Base-by-base conservation (phyloP, 2,888 invertebrate genomes). In the Xanthia icteritia region DNA sequence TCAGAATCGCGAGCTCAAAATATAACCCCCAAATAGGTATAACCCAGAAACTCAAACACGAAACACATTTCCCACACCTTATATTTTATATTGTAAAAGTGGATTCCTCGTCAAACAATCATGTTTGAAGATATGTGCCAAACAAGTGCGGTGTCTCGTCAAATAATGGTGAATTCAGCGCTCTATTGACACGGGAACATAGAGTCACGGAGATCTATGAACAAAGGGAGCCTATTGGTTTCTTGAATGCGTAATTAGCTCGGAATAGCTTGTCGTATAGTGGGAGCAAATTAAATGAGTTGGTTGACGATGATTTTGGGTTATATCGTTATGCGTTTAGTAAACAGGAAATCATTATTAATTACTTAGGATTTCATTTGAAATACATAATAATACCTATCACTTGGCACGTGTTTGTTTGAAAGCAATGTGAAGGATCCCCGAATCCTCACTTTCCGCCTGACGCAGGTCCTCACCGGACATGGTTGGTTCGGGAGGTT, bases 71-170 rank as follows among this genome's bases (percentile, higher is more conserved):
- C 8, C 5, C 69, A 60, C 82, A 82, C 78, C 73, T 78, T 65
- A 51, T 81, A 81, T 79, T 64, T 71, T 48, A 66, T 63, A 79
- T 67, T 72, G 73, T 71, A 71, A 81, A 83, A 77, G 61, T 79
- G 61, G 72, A 61, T 71, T 54, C 51, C 42, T 68, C 48, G 20
- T 79, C 84, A 88, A 86, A 86, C 67, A 86, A 5, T 2, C 58
- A 48, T 83, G 72, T 86, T 78, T 79, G 74, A 83, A 82, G 76
- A 84, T 79, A 71, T 83, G 63, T 65, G 51, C 27, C 87, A 88
- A 79, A 86, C 81, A 84, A 79, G 13, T 79, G 86, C 63, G 88
- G 88, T 76, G 60, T 66, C 77, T 86, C 73, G 66, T 84, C 86
- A 86, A 86, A 86, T 86, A 77, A 86, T 84, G 75, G 68, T 60